Conservation (phyloP, 2,797 vertebrate genomes). For the Crenuchus spilurus region DNA sequence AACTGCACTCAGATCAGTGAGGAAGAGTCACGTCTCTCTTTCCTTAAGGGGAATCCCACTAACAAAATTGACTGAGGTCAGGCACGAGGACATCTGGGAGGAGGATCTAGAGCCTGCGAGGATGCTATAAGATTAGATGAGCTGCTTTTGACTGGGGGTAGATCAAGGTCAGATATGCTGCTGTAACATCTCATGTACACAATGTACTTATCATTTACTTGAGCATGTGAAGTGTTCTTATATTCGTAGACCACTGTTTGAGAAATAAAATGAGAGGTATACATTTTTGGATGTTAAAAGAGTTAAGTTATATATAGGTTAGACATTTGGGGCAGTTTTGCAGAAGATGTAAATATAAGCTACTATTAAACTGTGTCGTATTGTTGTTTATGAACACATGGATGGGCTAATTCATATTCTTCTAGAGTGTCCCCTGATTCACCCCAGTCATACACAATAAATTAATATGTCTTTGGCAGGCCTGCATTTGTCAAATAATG, state of each 20-base stretch:
- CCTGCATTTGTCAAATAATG: too few species aligned
- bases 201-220: background rate
- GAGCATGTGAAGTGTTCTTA: background rate
- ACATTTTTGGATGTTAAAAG: too few species aligned
- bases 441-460: too few species aligned
- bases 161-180: constrained; percentile 41
- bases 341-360: background rate
- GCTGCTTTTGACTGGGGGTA: constrained; percentile 18
- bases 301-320: too few species aligned
- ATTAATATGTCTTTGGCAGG: too few species aligned
- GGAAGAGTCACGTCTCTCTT: constrained; percentile 26
- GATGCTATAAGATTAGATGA: constrained; percentile 9
- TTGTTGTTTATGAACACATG: too few species aligned
- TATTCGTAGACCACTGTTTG: background rate
- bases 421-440: too few species aligned
- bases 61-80: constrained; percentile 26
- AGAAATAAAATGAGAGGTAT: background rate
- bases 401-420: too few species aligned
- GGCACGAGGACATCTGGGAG: constrained; percentile 32
- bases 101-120: constrained; percentile 27
- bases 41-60: constrained; percentile 37
- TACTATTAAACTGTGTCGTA: too few species aligned
- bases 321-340: background rate
- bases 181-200: constrained; percentile 21
- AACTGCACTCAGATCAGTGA: constrained; percentile 35